These are phyloP conservation scores for Pelusios castaneus DNA, from an alignment of 2,113 vertebrate species.

Conservation along the genomic window DNA sequence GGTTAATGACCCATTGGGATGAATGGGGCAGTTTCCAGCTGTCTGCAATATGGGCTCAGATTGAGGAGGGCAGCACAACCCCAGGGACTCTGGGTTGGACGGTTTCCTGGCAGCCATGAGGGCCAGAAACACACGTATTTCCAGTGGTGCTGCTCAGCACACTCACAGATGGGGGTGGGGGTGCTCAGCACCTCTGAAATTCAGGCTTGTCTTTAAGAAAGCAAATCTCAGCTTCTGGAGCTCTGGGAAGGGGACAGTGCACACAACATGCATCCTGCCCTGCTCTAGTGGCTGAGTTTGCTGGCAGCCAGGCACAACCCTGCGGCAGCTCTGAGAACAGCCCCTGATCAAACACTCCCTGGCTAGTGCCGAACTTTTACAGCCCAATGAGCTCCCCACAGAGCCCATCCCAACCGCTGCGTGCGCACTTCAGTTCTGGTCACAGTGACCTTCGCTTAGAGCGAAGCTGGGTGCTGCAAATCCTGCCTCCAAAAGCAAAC, in stretches of 20 bases:
- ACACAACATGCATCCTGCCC: not conserved
- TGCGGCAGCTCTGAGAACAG: not conserved
- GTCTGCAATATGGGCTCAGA: not conserved
- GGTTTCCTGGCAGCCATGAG: not conserved
- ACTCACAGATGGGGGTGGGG: not conserved
- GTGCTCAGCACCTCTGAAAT: not conserved
- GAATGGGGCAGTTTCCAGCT: not conserved
- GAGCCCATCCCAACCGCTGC: not conserved
- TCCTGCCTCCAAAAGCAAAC: not conserved
- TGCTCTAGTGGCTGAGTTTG: not conserved
- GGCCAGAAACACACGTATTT: not conserved
- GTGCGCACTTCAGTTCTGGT: not conserved
- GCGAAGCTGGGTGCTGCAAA: not conserved
- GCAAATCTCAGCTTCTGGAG: not conserved
- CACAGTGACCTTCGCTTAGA: not conserved
- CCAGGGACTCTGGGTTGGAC: not conserved
- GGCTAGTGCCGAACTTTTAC: not conserved
- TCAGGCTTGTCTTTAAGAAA: not conserved
- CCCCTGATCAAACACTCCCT: too few relatives aligned
- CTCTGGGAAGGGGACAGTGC: not conserved
- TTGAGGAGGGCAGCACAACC: not conserved
- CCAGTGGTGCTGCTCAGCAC: not conserved
- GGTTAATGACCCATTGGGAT: not conserved
- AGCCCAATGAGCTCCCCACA: not conserved
- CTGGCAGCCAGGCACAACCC: not conserved